Conservation (phyloP, 2,113 vertebrate species). For the Sorex araneus region DNA sequence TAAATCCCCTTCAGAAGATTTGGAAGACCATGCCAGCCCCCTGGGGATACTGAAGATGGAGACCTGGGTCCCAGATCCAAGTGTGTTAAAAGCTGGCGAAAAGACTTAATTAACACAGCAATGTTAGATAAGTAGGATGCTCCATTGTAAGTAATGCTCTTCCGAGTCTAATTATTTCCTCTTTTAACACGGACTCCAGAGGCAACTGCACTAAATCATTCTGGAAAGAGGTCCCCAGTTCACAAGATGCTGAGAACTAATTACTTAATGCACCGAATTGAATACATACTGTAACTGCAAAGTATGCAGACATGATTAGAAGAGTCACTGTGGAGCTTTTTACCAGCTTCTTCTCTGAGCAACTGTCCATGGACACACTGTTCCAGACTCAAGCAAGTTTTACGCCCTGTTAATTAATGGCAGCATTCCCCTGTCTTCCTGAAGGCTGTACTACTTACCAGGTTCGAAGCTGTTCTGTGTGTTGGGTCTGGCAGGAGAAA, state of each 20-base stretch:
- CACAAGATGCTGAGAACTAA: constrained; percentile 40
- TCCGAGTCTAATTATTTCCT: constrained; percentile 39
- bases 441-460: neutral
- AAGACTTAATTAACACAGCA: constrained; percentile 28
- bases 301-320: neutral
- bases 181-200: constrained; percentile 42
- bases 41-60: neutral
- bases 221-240: constrained; percentile 31
- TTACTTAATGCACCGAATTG: constrained; percentile 13
- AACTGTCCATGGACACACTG: neutral
- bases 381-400: neutral
- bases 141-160: constrained; percentile 32
- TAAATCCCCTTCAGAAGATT: neutral
- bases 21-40: neutral
- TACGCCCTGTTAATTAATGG: neutral
- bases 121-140: constrained; percentile 36
- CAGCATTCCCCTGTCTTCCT: neutral
- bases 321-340: neutral
- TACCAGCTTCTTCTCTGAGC: neutral
- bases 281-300: neutral
- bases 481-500: neutral
- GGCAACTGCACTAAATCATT: constrained; percentile 44
- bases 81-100: neutral
- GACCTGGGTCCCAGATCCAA: neutral
- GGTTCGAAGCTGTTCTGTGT: neutral